phyloP scores from a whole-genome alignment of 1,140 invertebrate species.

The Diorhabda carinulata region DNA sequence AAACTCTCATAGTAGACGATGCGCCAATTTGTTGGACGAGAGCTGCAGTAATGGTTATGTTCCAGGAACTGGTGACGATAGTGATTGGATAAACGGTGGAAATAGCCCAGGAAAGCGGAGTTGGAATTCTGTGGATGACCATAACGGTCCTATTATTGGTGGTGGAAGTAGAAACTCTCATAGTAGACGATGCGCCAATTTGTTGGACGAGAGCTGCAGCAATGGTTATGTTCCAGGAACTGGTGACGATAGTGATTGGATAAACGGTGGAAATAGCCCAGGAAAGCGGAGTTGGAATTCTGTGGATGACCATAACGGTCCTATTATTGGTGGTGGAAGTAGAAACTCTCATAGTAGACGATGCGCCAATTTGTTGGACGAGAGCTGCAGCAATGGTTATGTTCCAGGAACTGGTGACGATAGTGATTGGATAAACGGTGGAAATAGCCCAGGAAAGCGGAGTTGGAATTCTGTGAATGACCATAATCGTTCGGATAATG shows the following conservation, averaged over 20 bases:
- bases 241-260: conserved; percentile 24
- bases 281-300: conserved; percentile 22
- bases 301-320: conserved; percentile 18
- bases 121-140: conserved; percentile 23
- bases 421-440: conserved; percentile 24
- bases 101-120: conserved; percentile 28
- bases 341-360: conserved; percentile 18
- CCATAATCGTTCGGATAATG: not conserved
- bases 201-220: conserved; percentile 21
- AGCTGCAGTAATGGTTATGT: conserved; percentile 21
- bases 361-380: conserved; percentile 22
- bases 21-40: conserved; percentile 25
- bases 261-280: conserved; percentile 26
- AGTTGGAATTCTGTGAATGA: conserved; percentile 24
- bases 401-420: conserved; percentile 24
- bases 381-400: conserved; percentile 20
- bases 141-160: conserved; percentile 4
- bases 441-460: conserved; percentile 27
- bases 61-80: conserved; percentile 23
- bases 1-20: conserved; percentile 20
- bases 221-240: conserved; percentile 17
- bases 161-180: conserved; percentile 11
- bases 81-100: conserved; percentile 24
- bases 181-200: conserved; percentile 27
- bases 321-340: not conserved